A percentile compares a stretch with the other conserved stretches of the same genome.
phyloP scores from a whole-genome alignment of 2,888 invertebrate species.

The Uropetala carovei region DNA sequence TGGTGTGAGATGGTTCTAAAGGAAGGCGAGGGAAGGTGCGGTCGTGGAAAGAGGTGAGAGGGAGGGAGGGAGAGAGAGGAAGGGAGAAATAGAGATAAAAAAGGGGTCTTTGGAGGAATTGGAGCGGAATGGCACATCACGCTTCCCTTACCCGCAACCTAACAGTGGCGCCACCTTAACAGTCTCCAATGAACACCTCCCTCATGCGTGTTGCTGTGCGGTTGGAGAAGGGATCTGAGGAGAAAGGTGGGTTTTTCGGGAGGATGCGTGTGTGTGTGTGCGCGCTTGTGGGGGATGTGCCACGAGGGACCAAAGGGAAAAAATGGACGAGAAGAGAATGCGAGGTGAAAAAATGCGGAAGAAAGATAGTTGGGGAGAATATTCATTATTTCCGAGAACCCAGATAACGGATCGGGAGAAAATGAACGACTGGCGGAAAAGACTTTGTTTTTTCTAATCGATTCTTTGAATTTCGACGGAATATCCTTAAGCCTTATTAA shows the following conservation, averaged over 20 bases:
- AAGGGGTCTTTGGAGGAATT: slow-evolving; percentile 10
- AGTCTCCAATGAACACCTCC: slow-evolving; percentile 61
- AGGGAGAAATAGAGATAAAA: neutral
- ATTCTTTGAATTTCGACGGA: no score
- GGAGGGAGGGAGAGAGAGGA: neutral
- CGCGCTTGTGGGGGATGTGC: neutral
- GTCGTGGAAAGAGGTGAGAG: neutral
- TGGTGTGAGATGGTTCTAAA: neutral
- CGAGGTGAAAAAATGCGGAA: neutral
- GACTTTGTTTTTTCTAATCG: no score
- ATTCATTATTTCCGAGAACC: no score
- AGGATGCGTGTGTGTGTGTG: neutral
- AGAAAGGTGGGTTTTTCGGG: neutral
- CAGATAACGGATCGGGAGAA: no score
- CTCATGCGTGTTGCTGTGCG: neutral
- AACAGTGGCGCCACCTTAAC: slow-evolving; percentile 59
- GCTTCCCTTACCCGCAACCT: slow-evolving; percentile 31
- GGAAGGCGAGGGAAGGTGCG: neutral
- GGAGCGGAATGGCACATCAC: slow-evolving; percentile 59
- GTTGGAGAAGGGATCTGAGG: neutral
- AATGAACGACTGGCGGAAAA: no score
- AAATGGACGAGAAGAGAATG: neutral
- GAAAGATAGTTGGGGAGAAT: neutral
- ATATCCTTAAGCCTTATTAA: no score
- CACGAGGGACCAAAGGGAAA: neutral